Base-by-base conservation (phyloP, 2,888 invertebrate genomes). In the Sycophila texana region DNA sequence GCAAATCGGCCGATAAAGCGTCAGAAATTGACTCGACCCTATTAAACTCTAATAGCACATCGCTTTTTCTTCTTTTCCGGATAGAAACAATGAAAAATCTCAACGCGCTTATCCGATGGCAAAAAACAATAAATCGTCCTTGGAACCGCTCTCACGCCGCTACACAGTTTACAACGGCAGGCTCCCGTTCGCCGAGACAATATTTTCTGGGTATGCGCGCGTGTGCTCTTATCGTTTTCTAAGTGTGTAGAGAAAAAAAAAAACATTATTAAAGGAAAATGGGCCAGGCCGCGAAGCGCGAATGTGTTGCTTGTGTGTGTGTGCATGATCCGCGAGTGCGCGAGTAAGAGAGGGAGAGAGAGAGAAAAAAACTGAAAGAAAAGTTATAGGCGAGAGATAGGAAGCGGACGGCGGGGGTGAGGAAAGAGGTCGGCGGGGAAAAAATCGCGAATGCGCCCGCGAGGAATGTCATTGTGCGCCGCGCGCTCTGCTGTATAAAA, bases 381-480 rank as follows among this genome's bases (percentile, higher is more conserved):
- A 63, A 63, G 63, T 47, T 39, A 18, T 49, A 20, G 14, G 58
- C 22, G 55, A 26, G 55, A 18, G 55, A 57, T 16, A 77, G 73
- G 20, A n/a, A 58, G 55, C 57, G 51, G 77, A 14, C n/a, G 60
- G 67, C n/a, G 60, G 67, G 58, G 65, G 39, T 70, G n/a, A 55
- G 55, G 26, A 55, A 49, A 30, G 57, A 80, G 75, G 63, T 79
- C 66, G 70, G 14, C 18, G 65, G 20, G 51, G 61, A 60, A 80
- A 76, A 79, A 76, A 76, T 74, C 70, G 74, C 68, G 39, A 74
- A 70, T 68, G 12, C 60, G 22, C 18, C 61, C 68, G 57, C 57
- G 13, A 68, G 67, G 61, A 77, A 72, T 77, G 72, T 73, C 72
- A 77, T 77, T 67, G 77, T 72, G 57, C 47, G 57, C 51, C 10